Conservation (phyloP, 2,113 vertebrate species). For the Phrynosoma blainvillii region DNA sequence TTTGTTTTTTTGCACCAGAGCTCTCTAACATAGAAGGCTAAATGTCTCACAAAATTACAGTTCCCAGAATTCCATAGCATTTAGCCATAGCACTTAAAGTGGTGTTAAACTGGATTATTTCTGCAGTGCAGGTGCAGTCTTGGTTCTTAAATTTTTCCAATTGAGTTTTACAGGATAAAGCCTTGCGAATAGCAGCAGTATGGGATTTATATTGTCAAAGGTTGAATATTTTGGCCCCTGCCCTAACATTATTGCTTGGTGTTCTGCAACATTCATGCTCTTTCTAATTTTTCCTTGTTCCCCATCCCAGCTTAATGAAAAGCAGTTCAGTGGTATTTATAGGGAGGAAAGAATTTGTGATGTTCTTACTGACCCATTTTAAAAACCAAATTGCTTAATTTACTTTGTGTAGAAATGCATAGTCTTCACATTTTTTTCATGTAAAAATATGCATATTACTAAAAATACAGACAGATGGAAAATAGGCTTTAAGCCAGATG, state of each 20-base stretch:
- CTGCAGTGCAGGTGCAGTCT: too few species aligned
- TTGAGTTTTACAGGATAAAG: not conserved
- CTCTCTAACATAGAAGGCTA: too few species aligned
- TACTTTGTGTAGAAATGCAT: slow-evolving; percentile 38
- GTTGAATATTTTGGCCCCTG: not conserved
- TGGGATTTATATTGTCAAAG: not conserved
- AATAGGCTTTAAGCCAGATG: slow-evolving; percentile 47
- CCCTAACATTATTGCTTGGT: too few species aligned
- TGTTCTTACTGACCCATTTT: slow-evolving; percentile 43
- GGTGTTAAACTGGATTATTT: too few species aligned
- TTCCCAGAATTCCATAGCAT: too few species aligned
- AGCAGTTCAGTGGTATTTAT: slow-evolving; percentile 4
- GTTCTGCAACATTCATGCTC: not conserved
- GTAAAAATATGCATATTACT: slow-evolving; percentile 54
- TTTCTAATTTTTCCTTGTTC: slow-evolving; percentile 22
- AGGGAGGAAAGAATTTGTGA: slow-evolving; percentile 39
- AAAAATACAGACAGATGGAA: slow-evolving; percentile 47
- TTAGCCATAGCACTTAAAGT: too few species aligned
- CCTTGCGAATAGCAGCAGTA: not conserved
- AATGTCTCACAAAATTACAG: too few species aligned
- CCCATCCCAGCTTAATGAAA: not conserved
- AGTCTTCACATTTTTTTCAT: fast-evolving
- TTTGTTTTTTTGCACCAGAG: too few species aligned
- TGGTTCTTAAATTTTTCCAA: not conserved
- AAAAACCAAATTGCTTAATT: slow-evolving; percentile 38